Evolutionary conservation across 2,113 vertebrate genomes (phyloP).

Genomic region (Albula goreensis): DNA sequence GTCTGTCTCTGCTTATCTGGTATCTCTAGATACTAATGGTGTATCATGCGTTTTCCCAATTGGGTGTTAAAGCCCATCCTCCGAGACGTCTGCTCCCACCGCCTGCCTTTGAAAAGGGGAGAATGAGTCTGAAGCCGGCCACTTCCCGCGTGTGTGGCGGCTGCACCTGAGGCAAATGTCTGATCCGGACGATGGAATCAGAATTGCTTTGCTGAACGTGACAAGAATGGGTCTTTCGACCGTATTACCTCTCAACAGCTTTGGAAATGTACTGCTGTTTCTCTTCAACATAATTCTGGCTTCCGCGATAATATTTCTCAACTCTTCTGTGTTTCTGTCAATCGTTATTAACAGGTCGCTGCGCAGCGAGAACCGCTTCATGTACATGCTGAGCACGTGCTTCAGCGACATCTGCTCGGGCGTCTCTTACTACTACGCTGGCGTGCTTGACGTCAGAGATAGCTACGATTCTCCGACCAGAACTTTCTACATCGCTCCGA

Average conservation of each 20-base stretch:
- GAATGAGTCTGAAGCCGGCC: conserved; percentile 11
- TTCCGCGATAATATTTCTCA: conserved; percentile 62
- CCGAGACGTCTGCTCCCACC: neutral
- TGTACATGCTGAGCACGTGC: conserved; percentile 79
- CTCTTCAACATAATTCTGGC: conserved; percentile 63
- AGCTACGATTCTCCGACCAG: conserved; percentile 53
- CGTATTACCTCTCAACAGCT: conserved; percentile 60
- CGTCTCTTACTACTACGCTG: conserved; percentile 69
- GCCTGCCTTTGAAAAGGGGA: conserved; percentile 1
- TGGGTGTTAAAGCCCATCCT: neutral
- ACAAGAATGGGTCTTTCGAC: conserved; percentile 41
- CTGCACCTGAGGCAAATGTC: conserved; percentile 5
- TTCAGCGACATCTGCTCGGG: conserved; percentile 71
- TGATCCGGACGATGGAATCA: conserved; percentile 32
- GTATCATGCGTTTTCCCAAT: conserved; percentile 1
- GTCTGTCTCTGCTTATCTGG: neutral
- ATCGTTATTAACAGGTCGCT: conserved; percentile 60
- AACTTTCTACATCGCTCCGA: conserved; percentile 64
- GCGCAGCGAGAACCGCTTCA: conserved; percentile 69
- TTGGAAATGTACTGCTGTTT: conserved; percentile 67
- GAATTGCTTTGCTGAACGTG: neutral
- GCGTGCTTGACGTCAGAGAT: conserved; percentile 65
- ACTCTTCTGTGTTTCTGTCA: conserved; percentile 62
- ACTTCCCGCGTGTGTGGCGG: neutral
- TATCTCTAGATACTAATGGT: neutral